These are phyloP conservation scores for Lasioglossum leucozonium DNA, from an alignment of 2,888 invertebrate species.

Conservation along the genomic window DNA sequence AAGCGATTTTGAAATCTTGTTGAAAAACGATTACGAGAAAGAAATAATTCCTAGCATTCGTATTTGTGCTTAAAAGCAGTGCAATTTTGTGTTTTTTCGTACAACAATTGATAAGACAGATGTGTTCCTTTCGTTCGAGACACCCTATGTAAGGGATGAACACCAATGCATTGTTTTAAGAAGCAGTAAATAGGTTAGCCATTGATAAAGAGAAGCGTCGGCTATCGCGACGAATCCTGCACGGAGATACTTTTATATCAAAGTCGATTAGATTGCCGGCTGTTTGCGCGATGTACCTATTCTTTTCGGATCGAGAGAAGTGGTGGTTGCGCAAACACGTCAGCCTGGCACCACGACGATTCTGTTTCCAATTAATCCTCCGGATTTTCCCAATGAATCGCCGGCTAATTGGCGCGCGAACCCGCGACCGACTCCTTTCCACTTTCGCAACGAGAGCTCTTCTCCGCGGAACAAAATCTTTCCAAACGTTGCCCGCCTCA, in stretches of 20 bases:
- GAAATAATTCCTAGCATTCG: too few species aligned
- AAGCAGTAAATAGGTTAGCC: neutral
- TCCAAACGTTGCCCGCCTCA: neutral
- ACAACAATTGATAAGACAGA: too few species aligned
- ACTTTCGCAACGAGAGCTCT: neutral
- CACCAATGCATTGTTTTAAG: neutral
- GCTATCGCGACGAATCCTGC: slow-evolving; percentile 9
- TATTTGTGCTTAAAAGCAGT: too few species aligned
- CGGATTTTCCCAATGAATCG: slow-evolving; percentile 29
- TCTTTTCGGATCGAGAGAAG: slow-evolving; percentile 6
- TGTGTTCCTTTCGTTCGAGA: neutral
- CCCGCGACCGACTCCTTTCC: neutral
- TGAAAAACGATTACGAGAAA: too few species aligned
- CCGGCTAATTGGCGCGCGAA: slow-evolving; percentile 17
- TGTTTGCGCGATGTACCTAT: slow-evolving; percentile 15
- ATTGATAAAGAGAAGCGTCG: slow-evolving; percentile 13
- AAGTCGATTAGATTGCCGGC: slow-evolving; percentile 38
- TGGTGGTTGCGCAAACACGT: slow-evolving; percentile 26
- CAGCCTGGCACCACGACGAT: slow-evolving; percentile 14
- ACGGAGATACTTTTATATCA: slow-evolving; percentile 15
- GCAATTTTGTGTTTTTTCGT: too few species aligned
- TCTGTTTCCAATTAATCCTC: slow-evolving; percentile 31
- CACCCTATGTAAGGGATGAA: neutral
- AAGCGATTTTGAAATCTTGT: too few species aligned
- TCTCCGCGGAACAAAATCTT: neutral